These are phyloP conservation scores for Phymorhynchus buccinoides DNA, from an alignment of 1,140 invertebrate genomes.

Conservation along the genomic window DNA sequence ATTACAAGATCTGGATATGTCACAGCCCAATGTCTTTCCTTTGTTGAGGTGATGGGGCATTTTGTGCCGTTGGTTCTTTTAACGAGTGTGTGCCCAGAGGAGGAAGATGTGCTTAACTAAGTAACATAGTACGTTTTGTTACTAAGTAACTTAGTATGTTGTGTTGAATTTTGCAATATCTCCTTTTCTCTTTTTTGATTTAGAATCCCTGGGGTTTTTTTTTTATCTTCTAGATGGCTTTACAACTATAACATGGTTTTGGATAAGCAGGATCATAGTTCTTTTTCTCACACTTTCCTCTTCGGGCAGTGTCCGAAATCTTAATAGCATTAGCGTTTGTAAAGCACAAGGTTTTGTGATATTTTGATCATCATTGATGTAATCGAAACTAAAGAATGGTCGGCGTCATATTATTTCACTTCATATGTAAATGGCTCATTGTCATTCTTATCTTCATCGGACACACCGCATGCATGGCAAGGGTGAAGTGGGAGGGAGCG, in stretches of 20 bases:
- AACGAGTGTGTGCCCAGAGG: not conserved
- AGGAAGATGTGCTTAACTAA: not conserved
- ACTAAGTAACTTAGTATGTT: not conserved
- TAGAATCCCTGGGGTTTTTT: not conserved
- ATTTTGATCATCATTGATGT: not conserved
- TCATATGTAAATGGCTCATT: conserved; percentile 3
- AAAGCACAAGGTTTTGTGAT: conserved; percentile 23
- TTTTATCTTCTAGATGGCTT: not conserved
- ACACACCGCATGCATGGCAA: conserved; percentile 55
- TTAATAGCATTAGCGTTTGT: conserved; percentile 1
- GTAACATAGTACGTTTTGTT: not conserved
- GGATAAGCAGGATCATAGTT: not conserved
- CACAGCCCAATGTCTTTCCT: conserved; percentile 59
- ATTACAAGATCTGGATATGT: conserved; percentile 53
- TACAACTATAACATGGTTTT: not conserved
- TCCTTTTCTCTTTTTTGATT: not conserved
- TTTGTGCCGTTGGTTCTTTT: conserved; percentile 48
- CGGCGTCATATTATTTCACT: not conserved
- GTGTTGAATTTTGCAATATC: not conserved
- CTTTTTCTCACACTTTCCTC: not conserved
- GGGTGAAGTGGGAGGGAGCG: conserved; percentile 52
- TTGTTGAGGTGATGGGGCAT: conserved; percentile 49
- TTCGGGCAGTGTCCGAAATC: not conserved
- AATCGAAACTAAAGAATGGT: not conserved
- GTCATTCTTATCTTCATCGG: conserved; percentile 15